Evolutionary conservation across 2,888 invertebrate species (phyloP).

Genomic region (Exocentrus adspersus): DNA sequence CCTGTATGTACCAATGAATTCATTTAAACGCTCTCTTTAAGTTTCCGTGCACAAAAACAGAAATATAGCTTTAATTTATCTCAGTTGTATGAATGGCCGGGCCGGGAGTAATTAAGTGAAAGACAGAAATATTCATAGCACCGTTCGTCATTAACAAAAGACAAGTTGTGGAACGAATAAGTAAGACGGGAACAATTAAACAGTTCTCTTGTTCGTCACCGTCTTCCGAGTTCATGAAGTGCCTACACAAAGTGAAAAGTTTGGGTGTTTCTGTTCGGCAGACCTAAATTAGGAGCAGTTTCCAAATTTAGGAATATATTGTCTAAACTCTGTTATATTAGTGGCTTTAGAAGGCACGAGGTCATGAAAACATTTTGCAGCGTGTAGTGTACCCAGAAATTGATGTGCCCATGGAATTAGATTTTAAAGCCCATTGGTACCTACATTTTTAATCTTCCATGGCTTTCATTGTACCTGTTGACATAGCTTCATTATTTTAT

Average conservation of each 20-base stretch:
- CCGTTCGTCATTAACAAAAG: slow-evolving; percentile 10
- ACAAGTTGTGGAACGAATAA: slow-evolving; percentile 6
- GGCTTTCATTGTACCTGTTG: too few relatives aligned
- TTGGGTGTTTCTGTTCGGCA: not conserved
- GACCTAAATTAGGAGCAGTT: slow-evolving; percentile 4
- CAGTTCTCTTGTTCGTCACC: not conserved
- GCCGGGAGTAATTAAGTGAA: slow-evolving; percentile 2
- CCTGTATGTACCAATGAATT: too few relatives aligned
- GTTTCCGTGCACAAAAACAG: not conserved
- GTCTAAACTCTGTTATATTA: not conserved
- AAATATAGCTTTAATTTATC: slow-evolving; percentile 3
- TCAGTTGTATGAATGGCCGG: slow-evolving; percentile 4
- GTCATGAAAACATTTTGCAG: not conserved
- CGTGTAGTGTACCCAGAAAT: too few relatives aligned
- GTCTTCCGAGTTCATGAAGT: not conserved
- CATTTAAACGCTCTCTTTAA: slow-evolving; percentile 4
- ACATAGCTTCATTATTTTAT: too few relatives aligned
- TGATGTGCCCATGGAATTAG: too few relatives aligned
- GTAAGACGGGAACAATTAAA: slow-evolving; percentile 19
- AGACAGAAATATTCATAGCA: not conserved
- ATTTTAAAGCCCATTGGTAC: too few relatives aligned
- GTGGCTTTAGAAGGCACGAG: not conserved
- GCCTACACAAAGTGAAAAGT: slow-evolving; percentile 8
- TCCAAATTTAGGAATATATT: slow-evolving; percentile 6
- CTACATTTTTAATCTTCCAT: too few relatives aligned